phyloP scores from a whole-genome alignment of 92 coral and sea anemone genomes.

The Parazoanthus darwini region DNA sequence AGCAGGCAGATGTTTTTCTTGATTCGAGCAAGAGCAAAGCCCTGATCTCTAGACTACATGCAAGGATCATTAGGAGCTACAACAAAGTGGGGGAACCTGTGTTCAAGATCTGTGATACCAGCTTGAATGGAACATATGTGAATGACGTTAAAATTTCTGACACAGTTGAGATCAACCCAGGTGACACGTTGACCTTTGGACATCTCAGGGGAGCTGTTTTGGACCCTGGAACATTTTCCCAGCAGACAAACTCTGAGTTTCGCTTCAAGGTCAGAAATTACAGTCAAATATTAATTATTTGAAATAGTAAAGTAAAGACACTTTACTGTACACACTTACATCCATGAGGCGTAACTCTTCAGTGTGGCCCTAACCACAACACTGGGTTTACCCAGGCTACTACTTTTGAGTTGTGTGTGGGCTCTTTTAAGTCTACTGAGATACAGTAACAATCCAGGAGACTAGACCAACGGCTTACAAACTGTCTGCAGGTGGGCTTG shows the following conservation, averaged over 20 bases:
- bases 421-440: too few relatives aligned
- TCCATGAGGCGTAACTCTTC: too few relatives aligned
- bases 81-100: slow-evolving; percentile 48
- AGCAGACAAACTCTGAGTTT: slow-evolving; percentile 83
- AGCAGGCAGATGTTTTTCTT: slow-evolving; percentile 73
- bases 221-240: slow-evolving; percentile 64
- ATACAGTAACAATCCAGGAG: too few relatives aligned
- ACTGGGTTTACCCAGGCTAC: too few relatives aligned
- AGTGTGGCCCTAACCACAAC: too few relatives aligned
- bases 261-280: slow-evolving; percentile 69
- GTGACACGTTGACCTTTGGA: slow-evolving; percentile 92
- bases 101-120: slow-evolving; percentile 82
- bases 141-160: slow-evolving; percentile 79
- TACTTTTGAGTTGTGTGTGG: too few relatives aligned
- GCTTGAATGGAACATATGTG: slow-evolving; percentile 93
- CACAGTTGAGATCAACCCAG: slow-evolving; percentile 69
- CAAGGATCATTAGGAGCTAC: slow-evolving; percentile 64
- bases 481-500: too few relatives aligned
- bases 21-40: slow-evolving; percentile 84
- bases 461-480: too few relatives aligned
- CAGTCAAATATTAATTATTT: too few relatives aligned
- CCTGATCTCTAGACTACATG: slow-evolving; percentile 91
- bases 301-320: too few relatives aligned
- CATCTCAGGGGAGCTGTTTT: slow-evolving; percentile 84
- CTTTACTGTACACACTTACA: too few relatives aligned